Base-by-base conservation (phyloP, 2,888 invertebrate genomes). In the Venusia cambrica region DNA sequence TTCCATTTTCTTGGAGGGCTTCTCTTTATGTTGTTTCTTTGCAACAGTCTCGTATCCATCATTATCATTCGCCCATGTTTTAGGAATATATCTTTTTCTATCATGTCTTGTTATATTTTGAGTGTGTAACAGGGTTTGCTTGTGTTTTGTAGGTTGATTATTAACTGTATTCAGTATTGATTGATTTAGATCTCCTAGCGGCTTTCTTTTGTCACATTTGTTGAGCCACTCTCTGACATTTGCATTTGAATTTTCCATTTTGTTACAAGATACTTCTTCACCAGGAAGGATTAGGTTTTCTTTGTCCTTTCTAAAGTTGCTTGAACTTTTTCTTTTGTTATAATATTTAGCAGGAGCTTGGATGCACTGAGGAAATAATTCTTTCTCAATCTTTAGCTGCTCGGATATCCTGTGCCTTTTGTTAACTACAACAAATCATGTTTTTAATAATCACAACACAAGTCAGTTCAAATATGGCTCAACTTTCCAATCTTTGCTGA, bases 301-400 rank as follows among this genome's bases (percentile, higher is more conserved):
- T 54, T 77, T 77, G 28, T 53, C 52, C 35, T 46, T 45, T 16
- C 9, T 26, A 2, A 41, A 51, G 19, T 9, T 11, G 22, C 46
- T 54, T n/a, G 45, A 44, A 46, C 66, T 71, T 62, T 71, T 84
- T 33, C 72, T 72, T 57, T 75, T 84, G 48, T 87, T 85, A 38
- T 37, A 64, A 57, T 85, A 85, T 48, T 75, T 83, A 9, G 46
- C 33, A 22, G 73, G 72, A 38, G 80, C 85, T 65, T 85, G 83
- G 45, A 87, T 83, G 44, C 80, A 79, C 52, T 73, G 54, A 35
- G 85, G 84, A 41, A 87, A 87, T n/a, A 84, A 2, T 44, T 77
- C 63, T 48, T 72, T 83, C 61, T 87, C 85, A 24, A 69, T 45
- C 58, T 70, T 77, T 24, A 76, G 49, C 38, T 74, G 68, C 35